Percentiles rank a stretch among this genome's conserved stretches.
Evolutionary conservation across 2,888 invertebrate species (phyloP).

Genomic region (Coelopa pilipes): DNA sequence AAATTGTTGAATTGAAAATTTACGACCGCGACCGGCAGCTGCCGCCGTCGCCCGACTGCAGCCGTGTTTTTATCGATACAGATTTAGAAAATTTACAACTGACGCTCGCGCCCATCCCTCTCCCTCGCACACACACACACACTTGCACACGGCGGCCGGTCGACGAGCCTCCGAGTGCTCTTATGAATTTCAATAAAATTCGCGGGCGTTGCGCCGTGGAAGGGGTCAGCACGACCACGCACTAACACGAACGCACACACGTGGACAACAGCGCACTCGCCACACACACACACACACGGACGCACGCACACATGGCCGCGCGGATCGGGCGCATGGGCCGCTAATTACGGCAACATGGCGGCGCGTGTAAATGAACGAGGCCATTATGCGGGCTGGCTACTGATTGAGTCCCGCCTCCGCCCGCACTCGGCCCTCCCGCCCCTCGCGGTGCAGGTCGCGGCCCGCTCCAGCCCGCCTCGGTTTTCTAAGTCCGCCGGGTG

Average conservation of each 20-base stretch:
- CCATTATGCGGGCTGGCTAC: slow-evolving; percentile 59
- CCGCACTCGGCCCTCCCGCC: background rate
- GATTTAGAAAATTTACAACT: slow-evolving; percentile 32
- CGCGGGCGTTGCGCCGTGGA: background rate
- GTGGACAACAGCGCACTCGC: background rate
- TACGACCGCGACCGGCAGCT: slow-evolving; percentile 31
- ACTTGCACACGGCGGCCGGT: background rate
- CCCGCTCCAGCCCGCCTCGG: background rate
- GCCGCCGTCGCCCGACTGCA: slow-evolving; percentile 20
- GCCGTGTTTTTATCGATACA: slow-evolving; percentile 30
- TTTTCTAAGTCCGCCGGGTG: background rate
- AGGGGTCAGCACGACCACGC: background rate
- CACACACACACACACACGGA: slow-evolving; percentile 7
- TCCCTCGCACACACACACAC: background rate
- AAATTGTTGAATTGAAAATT: slow-evolving; percentile 33
- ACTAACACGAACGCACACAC: background rate
- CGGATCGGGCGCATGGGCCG: slow-evolving; percentile 46
- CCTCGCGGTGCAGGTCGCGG: background rate
- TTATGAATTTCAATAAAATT: slow-evolving; percentile 35
- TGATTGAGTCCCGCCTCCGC: slow-evolving; percentile 45
- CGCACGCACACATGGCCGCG: background rate
- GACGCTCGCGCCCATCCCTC: background rate
- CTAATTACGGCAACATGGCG: slow-evolving; percentile 54
- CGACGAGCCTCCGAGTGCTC: slow-evolving; percentile 8
- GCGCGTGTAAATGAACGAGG: slow-evolving; percentile 52